Base-by-base conservation (phyloP, 2,888 invertebrate species). In the Spodoptera littoralis region DNA sequence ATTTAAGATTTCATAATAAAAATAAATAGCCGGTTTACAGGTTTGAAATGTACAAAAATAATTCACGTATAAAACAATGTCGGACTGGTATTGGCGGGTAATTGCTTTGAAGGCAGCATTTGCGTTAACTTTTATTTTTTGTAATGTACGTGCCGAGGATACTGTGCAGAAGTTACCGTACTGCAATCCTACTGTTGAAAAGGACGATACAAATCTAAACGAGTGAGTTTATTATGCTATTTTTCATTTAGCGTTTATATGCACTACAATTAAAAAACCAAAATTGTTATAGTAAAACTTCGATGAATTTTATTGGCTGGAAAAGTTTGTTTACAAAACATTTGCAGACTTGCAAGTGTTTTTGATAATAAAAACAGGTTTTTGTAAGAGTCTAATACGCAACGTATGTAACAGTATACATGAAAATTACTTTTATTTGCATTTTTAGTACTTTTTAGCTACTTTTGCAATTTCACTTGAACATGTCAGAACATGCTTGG, bases 41-140 rank as follows among this genome's bases (percentile, higher is more conserved):
- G 80, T 74, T 87, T 92, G 92, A 88, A 81, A 94, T 94, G 94
- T 89, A 84, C 88, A 84, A 84, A 85, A 86, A 85, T 90, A 86
- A 85, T 90, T 90, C 90, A 80, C 83, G 86, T 73, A 84, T 86
- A 87, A 82, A 88, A 94, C 88, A 91, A 94, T 94, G 94, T 92
- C 90, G 88, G 86, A 87, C 72, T 93, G 93, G 93, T 91, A 90
- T 91, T 91, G 92, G 93, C 88, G 90, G 84, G 86, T 91, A 76
- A 86, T 92, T 79, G 89, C 88, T 77, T 76, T 92, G 60, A 91
- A 90, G 80, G 86, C 90, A 63, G 88, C 88, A 42, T 89, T 94
- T 71, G 84, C 88, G 55, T 76, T 93, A 76, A 87, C 88, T 76
- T 90, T 88, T 86, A 83, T 91, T 69, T 86, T 88, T 80, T 88